Percentiles rank a stretch among this genome's conserved stretches.
phyloP scores from a whole-genome alignment of 1,140 invertebrate species.

The Trinorchestia longiramus region DNA sequence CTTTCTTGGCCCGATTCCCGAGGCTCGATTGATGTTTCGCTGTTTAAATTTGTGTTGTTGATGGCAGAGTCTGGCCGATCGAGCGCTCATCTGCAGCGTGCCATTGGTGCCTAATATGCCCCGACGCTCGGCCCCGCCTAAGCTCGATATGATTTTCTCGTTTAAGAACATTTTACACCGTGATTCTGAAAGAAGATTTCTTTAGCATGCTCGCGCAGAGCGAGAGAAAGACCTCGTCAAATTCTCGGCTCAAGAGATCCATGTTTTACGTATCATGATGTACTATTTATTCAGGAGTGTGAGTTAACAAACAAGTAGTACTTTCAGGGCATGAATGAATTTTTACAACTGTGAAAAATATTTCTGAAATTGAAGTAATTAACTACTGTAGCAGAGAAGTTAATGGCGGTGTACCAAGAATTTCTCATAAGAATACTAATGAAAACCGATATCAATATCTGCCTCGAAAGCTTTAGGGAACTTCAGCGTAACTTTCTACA shows the following conservation, averaged over 20 bases:
- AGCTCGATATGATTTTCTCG: background rate
- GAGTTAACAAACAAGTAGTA: background rate
- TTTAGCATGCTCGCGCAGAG: background rate
- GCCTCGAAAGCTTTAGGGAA: too few species aligned
- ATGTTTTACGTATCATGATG: background rate
- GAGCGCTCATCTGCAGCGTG: background rate
- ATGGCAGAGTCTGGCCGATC: background rate
- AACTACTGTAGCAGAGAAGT: background rate
- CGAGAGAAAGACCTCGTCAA: background rate
- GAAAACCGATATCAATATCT: too few species aligned
- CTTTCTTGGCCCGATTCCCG: conserved; percentile 41
- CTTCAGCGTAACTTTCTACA: too few species aligned
- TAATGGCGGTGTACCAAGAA: too few species aligned
- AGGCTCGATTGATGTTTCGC: background rate
- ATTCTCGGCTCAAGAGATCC: background rate
- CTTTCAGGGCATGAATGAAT: background rate
- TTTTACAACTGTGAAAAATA: background rate
- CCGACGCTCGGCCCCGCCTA: background rate
- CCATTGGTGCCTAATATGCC: conserved; percentile 33
- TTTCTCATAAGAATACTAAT: too few species aligned
- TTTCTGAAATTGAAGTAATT: background rate
- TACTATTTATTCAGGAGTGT: background rate
- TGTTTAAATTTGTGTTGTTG: conserved; percentile 25
- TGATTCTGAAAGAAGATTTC: background rate
- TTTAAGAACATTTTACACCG: background rate